Percentiles rank a stretch among this genome's conserved stretches.
phyloP scores from a whole-genome alignment of 92 coral and sea anemone species.

The Chrysogorgia sp. region DNA sequence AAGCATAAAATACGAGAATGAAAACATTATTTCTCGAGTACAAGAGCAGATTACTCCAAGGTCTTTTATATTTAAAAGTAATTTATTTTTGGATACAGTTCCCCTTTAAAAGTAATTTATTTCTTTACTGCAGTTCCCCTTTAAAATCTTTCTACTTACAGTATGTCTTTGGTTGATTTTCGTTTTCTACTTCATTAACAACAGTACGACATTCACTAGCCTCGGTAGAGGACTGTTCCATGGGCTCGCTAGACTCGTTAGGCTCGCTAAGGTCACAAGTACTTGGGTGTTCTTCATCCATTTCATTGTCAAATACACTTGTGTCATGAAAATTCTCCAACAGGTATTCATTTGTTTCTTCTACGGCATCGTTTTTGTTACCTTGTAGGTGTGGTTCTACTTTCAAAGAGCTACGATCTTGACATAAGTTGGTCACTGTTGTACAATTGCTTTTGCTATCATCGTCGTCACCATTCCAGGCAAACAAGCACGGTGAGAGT shows the following conservation, averaged over 20 bases:
- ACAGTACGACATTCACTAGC: not conserved
- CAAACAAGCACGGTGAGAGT: constrained; percentile 61
- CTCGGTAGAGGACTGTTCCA: constrained; percentile 8
- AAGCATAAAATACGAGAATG: too few species aligned
- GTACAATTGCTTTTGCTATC: not conserved
- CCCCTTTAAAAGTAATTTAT: too few species aligned
- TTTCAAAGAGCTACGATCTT: not conserved
- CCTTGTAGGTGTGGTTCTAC: not conserved
- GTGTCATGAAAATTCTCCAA: constrained; percentile 45
- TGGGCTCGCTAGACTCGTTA: constrained; percentile 41
- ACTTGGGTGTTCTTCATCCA: not conserved
- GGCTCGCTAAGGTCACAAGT: not conserved
- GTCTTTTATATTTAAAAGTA: too few species aligned
- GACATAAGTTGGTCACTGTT: not conserved
- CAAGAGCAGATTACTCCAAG: too few species aligned
- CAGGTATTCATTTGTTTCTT: not conserved
- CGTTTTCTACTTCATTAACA: not conserved
- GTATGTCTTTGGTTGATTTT: not conserved
- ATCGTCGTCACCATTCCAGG: not conserved
- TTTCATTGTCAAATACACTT: constrained; percentile 77
- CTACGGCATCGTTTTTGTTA: not conserved
- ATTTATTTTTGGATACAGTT: too few species aligned
- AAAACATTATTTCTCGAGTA: too few species aligned
- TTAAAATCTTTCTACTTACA: not conserved
- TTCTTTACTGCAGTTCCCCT: not conserved